These are phyloP conservation scores for Loripinus fragilis DNA, from an alignment of 2,888 invertebrate genomes.

Conservation along the genomic window DNA sequence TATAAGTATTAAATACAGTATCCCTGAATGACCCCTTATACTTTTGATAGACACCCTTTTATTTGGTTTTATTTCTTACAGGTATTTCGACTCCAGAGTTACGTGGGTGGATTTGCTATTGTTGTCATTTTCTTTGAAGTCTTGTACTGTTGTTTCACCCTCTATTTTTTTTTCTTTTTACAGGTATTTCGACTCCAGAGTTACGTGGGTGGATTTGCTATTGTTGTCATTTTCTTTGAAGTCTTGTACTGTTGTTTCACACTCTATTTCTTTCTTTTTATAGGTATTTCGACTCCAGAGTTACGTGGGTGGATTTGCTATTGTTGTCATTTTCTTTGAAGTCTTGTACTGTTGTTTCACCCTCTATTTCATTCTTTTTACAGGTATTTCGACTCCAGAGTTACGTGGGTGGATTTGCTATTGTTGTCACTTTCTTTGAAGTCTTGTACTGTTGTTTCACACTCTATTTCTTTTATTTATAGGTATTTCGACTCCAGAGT, in stretches of 20 bases:
- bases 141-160: slow-evolving; percentile 81
- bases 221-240: slow-evolving; percentile 82
- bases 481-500: too few species aligned
- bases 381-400: slow-evolving; percentile 82
- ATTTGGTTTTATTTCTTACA: too few species aligned
- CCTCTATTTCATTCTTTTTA: too few species aligned
- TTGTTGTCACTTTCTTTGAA: slow-evolving; percentile 82
- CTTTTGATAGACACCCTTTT: too few species aligned
- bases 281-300: too few species aligned
- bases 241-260: slow-evolving; percentile 82
- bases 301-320: too few species aligned
- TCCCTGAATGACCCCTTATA: too few species aligned
- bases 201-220: slow-evolving; percentile 83
- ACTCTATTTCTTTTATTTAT: slow-evolving; percentile 84
- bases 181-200: slow-evolving; percentile 82
- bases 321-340: too few species aligned
- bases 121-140: slow-evolving; percentile 83
- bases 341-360: too few species aligned
- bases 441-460: slow-evolving; percentile 82
- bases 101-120: slow-evolving; percentile 83
- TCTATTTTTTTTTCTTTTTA: slow-evolving; percentile 82
- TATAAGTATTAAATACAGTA: too few species aligned
- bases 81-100: slow-evolving; percentile 82
- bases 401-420: slow-evolving; percentile 83
- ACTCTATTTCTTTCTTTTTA: slow-evolving; percentile 84